Evolutionary conservation across 2,888 invertebrate species (phyloP).

Genomic region (Drosophila mercatorum): DNA sequence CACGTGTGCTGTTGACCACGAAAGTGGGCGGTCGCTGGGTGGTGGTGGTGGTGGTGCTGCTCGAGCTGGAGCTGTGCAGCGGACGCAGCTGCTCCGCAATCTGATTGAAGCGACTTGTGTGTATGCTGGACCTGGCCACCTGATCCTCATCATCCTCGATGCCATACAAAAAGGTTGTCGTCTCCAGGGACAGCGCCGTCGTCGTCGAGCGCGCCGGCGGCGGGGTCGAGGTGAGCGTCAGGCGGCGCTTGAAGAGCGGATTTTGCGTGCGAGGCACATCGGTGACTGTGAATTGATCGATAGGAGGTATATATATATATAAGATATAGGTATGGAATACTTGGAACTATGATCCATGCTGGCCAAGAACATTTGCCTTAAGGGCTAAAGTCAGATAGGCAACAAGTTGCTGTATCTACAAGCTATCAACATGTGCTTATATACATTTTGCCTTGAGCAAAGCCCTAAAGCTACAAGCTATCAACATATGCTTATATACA

Average conservation of each 20-base stretch:
- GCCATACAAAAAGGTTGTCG: conserved; percentile 61
- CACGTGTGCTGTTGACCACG: conserved; percentile 46
- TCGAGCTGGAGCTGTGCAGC: conserved; percentile 23
- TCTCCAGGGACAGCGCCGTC: conserved; percentile 39
- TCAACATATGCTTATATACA: too few relatives aligned
- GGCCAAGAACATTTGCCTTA: neutral
- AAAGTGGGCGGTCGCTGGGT: conserved; percentile 16
- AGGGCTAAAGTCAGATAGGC: neutral
- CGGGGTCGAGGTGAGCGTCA: conserved; percentile 75
- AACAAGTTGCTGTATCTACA: neutral
- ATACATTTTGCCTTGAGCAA: too few relatives aligned
- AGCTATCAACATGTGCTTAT: too few relatives aligned
- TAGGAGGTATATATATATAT: neutral
- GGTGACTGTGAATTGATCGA: conserved; percentile 63
- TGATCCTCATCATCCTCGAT: conserved; percentile 80
- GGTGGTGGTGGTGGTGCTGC: conserved; percentile 19
- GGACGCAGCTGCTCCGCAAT: conserved; percentile 67
- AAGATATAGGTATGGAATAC: neutral
- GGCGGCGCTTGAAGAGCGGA: conserved; percentile 85
- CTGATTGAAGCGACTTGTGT: conserved; percentile 82
- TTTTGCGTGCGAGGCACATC: conserved; percentile 83
- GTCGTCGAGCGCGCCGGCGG: conserved; percentile 60
- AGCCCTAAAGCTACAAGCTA: too few relatives aligned
- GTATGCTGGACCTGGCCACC: conserved; percentile 83
- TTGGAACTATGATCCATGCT: neutral